Conservation (phyloP, 1,140 invertebrate species). For the Bombus sylvicola region DNA sequence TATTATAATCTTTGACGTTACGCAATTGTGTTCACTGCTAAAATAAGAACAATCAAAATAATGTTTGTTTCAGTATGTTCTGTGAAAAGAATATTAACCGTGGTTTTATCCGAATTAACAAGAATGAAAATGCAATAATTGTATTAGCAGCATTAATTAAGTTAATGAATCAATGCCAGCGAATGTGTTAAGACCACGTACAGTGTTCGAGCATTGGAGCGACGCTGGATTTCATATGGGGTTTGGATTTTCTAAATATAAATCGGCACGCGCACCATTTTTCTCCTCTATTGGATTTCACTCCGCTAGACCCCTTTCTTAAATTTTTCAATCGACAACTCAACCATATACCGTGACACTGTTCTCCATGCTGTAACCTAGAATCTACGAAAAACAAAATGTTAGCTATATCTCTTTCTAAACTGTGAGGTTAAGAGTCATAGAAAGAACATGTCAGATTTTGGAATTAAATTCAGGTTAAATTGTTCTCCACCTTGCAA, state of each 20-base stretch:
- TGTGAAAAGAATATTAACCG: too few species aligned
- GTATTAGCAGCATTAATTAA: not conserved
- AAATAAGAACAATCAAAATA: too few species aligned
- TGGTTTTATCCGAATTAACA: not conserved
- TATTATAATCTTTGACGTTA: too few species aligned
- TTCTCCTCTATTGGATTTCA: not conserved
- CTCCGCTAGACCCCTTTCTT: not conserved
- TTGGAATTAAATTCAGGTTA: too few species aligned
- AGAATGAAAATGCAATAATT: not conserved
- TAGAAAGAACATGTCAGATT: too few species aligned
- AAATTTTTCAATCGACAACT: not conserved
- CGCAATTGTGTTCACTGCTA: too few species aligned
- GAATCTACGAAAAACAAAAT: not conserved
- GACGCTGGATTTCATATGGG: conserved; percentile 6
- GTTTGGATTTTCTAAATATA: conserved; percentile 45
- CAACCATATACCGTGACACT: not conserved
- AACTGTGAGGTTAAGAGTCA: not conserved
- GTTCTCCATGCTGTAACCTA: not conserved
- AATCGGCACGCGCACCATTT: conserved; percentile 19
- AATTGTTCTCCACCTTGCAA: not conserved
- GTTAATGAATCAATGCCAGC: not conserved
- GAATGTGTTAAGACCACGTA: not conserved
- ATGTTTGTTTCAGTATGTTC: too few species aligned
- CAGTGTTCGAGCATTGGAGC: not conserved
- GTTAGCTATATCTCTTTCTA: not conserved